A percentile compares a stretch with the other conserved stretches of the same genome.
Conservation (phyloP, 2,113 vertebrate species). For the Elgaria multicarinata region DNA sequence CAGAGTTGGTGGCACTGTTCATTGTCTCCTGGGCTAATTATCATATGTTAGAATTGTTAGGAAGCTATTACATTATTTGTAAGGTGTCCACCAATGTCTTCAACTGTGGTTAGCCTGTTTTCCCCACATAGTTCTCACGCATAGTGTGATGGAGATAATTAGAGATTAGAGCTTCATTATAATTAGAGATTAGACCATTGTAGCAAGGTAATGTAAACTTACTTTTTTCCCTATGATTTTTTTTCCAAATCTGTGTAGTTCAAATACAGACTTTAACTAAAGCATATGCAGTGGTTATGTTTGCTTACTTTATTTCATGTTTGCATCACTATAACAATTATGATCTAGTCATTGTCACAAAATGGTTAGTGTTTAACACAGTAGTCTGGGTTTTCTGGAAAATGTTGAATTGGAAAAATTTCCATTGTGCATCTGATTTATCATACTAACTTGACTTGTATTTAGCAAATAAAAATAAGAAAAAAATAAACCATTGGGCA, state of each 20-base stretch:
- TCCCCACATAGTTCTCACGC: not conserved
- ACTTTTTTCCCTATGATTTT: not conserved
- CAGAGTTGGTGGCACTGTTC: not conserved
- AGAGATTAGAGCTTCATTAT: not conserved
- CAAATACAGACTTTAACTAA: not conserved
- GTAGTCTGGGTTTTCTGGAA: not conserved
- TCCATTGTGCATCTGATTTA: not conserved
- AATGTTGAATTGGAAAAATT: not conserved
- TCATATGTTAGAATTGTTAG: not conserved
- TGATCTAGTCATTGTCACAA: not conserved
- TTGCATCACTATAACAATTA: conserved; percentile 1
- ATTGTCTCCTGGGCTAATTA: not conserved
- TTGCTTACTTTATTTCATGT: not conserved
- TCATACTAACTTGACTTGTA: not conserved
- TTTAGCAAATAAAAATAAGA: too few species aligned
- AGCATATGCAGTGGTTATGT: not conserved
- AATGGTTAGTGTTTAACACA: not conserved
- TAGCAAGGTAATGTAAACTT: not conserved
- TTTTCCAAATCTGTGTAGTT: not conserved
- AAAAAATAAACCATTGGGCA: too few species aligned
- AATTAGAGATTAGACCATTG: too few species aligned
- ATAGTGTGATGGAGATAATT: not conserved
- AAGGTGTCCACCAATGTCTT: not conserved
- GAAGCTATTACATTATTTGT: too few species aligned
- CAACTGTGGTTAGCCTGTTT: not conserved